Evolutionary conservation across 2,113 vertebrate species (phyloP).

Genomic region (Desmodus rotundus): DNA sequence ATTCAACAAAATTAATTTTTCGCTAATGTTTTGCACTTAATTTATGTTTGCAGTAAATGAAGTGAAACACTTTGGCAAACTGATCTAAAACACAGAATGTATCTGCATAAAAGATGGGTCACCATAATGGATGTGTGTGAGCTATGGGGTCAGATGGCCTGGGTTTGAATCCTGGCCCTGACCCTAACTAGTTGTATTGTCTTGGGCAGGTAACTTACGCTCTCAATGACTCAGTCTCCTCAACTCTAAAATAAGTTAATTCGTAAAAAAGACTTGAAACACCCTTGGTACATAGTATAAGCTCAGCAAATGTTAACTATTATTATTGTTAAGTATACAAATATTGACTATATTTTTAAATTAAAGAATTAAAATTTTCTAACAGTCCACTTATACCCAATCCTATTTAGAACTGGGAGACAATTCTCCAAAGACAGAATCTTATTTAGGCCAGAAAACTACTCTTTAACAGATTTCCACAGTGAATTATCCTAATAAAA

Average conservation of each 20-base stretch:
- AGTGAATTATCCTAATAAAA: background rate
- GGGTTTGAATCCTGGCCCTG: background rate
- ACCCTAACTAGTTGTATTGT: background rate
- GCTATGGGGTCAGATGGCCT: background rate
- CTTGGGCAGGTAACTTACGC: background rate
- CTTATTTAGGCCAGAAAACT: background rate
- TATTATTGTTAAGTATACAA: constrained; percentile 14
- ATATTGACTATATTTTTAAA: constrained; percentile 6
- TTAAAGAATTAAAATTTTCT: background rate
- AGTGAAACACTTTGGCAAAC: background rate
- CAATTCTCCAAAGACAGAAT: constrained; percentile 20
- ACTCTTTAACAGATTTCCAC: background rate
- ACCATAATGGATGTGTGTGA: background rate
- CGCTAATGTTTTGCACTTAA: background rate
- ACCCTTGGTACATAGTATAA: background rate
- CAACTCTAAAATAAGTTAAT: background rate
- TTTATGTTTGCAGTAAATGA: background rate
- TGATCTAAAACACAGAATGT: background rate
- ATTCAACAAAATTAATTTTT: constrained; percentile 15
- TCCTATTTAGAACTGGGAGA: background rate
- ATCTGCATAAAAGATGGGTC: background rate
- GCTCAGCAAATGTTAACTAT: background rate
- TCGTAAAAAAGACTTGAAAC: background rate
- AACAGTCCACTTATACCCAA: background rate
- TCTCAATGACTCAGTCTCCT: background rate